Conservation (phyloP, 1,140 invertebrate genomes). For the Seison nebaliae region DNA sequence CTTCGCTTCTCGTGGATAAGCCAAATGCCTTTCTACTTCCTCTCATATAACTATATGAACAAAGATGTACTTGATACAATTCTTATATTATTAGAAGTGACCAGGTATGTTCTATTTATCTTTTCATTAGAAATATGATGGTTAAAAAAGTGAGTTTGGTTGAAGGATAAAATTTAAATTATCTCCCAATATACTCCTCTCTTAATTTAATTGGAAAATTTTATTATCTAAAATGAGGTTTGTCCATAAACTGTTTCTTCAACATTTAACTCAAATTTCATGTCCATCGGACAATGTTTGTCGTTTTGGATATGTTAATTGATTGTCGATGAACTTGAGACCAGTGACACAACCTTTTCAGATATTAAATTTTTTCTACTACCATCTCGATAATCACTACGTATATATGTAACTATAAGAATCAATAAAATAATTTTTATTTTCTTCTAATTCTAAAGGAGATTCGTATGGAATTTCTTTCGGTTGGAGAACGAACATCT, state of each 20-base stretch:
- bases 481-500: conserved; percentile 95
- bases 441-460: conserved; percentile 31
- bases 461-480: conserved; percentile 99
- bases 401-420: neutral
- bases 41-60: conserved; percentile 48
- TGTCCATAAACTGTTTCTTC: no score
- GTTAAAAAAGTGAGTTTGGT: neutral
- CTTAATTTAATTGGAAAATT: no score
- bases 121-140: neutral
- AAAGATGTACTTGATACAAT: conserved; percentile 61
- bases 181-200: no score
- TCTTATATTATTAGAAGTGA: conserved; percentile 68
- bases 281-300: no score
- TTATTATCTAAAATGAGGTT: no score
- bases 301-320: no score
- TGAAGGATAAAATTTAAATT: no score
- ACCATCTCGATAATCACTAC: no score
- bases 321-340: no score
- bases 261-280: no score
- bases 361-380: no score
- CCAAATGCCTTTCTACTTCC: conserved; percentile 44
- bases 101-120: conserved; percentile 35
- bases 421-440: conserved; percentile 9
- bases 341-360: no score
- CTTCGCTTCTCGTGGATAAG: conserved; percentile 59